Conservation (phyloP, 2,888 invertebrate genomes). For the Tetranychus truncatus region DNA sequence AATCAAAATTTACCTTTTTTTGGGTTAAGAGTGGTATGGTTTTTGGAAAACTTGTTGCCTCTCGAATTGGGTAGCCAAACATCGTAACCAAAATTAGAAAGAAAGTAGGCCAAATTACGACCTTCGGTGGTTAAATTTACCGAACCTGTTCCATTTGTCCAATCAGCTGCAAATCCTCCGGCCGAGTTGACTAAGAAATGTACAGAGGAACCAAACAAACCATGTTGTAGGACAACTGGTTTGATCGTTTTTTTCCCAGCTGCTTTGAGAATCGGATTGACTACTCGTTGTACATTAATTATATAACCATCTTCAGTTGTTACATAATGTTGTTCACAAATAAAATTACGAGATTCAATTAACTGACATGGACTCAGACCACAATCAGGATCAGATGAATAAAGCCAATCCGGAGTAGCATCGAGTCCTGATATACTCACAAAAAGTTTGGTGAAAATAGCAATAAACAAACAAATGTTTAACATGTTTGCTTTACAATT, state of each 20-base stretch:
- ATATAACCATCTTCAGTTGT: conserved; percentile 2
- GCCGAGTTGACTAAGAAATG: not conserved
- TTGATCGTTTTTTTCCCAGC: not conserved
- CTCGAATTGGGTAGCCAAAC: conserved; percentile 4
- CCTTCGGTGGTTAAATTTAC: not conserved
- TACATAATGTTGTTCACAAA: not conserved
- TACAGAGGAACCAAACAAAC: not conserved
- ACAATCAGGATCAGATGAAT: not conserved
- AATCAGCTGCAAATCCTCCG: not conserved
- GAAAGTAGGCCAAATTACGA: conserved; percentile 24
- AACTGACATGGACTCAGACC: not conserved
- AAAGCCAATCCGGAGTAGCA: not conserved
- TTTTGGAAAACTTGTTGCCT: not conserved
- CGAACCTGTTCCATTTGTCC: not conserved
- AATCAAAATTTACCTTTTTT: not conserved
- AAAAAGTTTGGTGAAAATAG: not conserved
- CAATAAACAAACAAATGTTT: not conserved
- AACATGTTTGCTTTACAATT: not conserved
- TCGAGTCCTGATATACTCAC: not conserved
- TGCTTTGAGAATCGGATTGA: not conserved
- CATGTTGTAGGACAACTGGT: not conserved
- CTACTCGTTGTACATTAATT: not conserved
- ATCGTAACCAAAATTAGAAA: not conserved
- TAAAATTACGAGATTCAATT: not conserved
- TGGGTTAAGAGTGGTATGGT: conserved; percentile 3